Base-by-base conservation (phyloP, 2,888 invertebrate species). In the Tolmerus cingulatus region DNA sequence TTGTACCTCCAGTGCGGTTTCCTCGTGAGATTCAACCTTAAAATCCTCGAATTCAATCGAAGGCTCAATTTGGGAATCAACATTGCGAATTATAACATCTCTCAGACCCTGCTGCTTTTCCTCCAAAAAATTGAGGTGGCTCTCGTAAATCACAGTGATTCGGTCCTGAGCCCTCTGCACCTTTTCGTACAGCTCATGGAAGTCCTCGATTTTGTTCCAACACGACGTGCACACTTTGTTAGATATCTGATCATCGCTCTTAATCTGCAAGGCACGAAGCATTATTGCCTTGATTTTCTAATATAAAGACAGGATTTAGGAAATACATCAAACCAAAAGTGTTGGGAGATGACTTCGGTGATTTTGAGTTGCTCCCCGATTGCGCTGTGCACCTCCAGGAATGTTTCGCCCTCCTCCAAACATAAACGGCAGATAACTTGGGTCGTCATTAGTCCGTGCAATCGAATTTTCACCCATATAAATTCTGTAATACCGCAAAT, bases 211-310 rank as follows among this genome's bases (percentile, higher is more conserved):
- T 55, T 88, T 88, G 12, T 76, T 81, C 88, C 88, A 88, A 16
- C 88, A 88, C 27, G n/a, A 34, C 9, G 86, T 87, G 34, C 88
- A 88, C 23, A 88, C 66, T 85, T 87, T 88, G 55, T 55, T 87
- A 1, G 88, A 88, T 14, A 88, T 79, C 0, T 57, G 66, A 46
- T 88, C 88, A 37, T 88, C 66, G 40, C 86, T 46, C 27, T 57
- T 85, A 40, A 88, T 57, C 88, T 88, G 57, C 5, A 87, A 37
- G 30, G 14, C 40, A 16, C 19, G 40, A n/a, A 55, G 5, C n/a
- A 76, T 30, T 74, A 14, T 81, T 9, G 27, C 8, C 2, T 3
- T 16, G 23, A 16, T 43, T 9, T 37, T 34, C 8, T 66, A 57
- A 66, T 37, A 57, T 43, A 37, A 43, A 43, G 16, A 9, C 9